A percentile compares a stretch with the other conserved stretches of the same genome.
Evolutionary conservation across 1,140 invertebrate genomes (phyloP).

Genomic region (Bradynema listronoti): DNA sequence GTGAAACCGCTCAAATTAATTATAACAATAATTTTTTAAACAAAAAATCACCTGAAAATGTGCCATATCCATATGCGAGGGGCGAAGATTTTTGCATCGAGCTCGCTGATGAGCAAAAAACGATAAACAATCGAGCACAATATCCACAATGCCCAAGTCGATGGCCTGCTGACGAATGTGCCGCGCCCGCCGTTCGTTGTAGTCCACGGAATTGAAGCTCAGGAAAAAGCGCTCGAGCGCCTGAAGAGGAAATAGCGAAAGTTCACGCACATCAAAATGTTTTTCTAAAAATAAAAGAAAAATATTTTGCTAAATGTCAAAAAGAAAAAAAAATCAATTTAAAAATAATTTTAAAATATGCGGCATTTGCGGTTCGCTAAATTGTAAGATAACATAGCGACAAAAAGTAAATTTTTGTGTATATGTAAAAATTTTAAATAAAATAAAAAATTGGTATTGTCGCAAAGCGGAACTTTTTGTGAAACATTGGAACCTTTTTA

Average conservation of each 20-base stretch:
- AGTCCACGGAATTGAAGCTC: neutral
- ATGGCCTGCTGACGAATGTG: slow-evolving; percentile 6
- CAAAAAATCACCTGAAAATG: slow-evolving; percentile 7
- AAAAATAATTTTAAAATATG: too few species aligned
- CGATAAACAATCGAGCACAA: slow-evolving; percentile 17
- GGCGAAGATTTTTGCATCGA: slow-evolving; percentile 5
- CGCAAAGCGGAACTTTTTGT: too few species aligned
- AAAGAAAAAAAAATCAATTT: too few species aligned
- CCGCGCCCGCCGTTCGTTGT: neutral
- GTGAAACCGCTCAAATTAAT: neutral
- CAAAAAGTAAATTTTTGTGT: too few species aligned
- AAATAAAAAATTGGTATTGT: too few species aligned
- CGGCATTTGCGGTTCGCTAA: too few species aligned
- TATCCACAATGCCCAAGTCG: slow-evolving; percentile 21
- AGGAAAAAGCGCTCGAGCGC: slow-evolving; percentile 18
- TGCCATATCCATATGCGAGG: slow-evolving; percentile 9
- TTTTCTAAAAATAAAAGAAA: too few species aligned
- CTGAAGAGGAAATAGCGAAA: slow-evolving; percentile 13
- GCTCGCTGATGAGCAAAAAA: slow-evolving; percentile 18
- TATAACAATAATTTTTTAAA: neutral
- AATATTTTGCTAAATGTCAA: too few species aligned
- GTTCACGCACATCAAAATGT: too few species aligned
- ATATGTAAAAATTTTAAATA: too few species aligned
- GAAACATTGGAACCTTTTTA: too few species aligned
- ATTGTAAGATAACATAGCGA: too few species aligned